Evolutionary conservation across 2,888 invertebrate species (phyloP).

Genomic region (Agrochola lychnidis): DNA sequence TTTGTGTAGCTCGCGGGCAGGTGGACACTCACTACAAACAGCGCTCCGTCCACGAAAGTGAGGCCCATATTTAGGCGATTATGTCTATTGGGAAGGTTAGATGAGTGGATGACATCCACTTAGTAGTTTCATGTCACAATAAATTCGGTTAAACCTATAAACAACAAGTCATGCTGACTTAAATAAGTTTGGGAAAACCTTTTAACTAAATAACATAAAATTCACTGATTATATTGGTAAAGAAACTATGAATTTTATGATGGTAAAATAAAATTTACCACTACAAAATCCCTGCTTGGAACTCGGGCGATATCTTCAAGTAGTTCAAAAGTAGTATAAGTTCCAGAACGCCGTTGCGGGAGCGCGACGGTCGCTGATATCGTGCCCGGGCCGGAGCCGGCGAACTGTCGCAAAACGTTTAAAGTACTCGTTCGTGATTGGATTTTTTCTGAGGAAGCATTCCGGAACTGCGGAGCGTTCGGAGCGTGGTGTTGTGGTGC

Average conservation of each 20-base stretch:
- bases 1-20: neutral
- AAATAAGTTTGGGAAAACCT: neutral
- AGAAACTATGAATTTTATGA: neutral
- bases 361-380: neutral
- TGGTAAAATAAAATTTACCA: neutral
- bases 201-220: neutral
- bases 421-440: conserved; percentile 41
- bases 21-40: neutral
- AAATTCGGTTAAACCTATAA: neutral
- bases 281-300: conserved; percentile 2
- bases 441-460: conserved; percentile 32
- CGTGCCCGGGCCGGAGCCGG: neutral
- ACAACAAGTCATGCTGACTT: neutral
- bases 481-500: neutral
- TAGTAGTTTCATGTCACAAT: neutral
- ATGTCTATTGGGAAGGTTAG: neutral
- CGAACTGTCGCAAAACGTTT: conserved; percentile 24
- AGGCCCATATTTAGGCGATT: neutral
- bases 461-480: conserved; percentile 36
- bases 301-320: neutral
- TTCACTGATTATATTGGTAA: neutral
- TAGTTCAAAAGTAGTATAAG: conserved; percentile 18
- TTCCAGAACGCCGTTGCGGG: neutral
- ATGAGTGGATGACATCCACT: neutral
- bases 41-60: neutral